phyloP scores from a whole-genome alignment of 2,113 vertebrate genomes.

The Cynocephalus volans region DNA sequence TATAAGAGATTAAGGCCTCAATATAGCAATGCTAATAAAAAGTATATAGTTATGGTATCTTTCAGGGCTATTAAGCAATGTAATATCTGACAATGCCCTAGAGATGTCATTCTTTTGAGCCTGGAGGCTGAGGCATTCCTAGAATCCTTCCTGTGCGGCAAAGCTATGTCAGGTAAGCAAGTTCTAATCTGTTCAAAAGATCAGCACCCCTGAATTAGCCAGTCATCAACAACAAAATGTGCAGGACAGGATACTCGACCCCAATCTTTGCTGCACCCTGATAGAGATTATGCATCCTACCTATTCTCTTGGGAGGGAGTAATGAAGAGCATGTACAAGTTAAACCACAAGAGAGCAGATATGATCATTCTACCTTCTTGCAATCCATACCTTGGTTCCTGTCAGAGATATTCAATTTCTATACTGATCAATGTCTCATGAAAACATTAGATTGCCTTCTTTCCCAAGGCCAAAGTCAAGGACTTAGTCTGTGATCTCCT shows the following conservation, averaged over 20 bases:
- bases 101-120: neutral
- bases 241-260: neutral
- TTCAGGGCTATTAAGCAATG: neutral
- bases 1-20: neutral
- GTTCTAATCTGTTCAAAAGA: neutral
- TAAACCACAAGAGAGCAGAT: neutral
- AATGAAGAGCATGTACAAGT: neutral
- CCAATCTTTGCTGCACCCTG: neutral
- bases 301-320: neutral
- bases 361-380: neutral
- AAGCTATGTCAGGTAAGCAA: neutral
- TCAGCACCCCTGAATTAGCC: neutral
- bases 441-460: conserved; percentile 23
- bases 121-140: neutral
- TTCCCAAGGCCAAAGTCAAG: conserved; percentile 9
- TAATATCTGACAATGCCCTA: neutral
- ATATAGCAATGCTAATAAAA: neutral
- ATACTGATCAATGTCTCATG: neutral
- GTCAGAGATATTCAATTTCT: neutral
- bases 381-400: neutral
- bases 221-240: neutral
- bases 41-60: neutral
- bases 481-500: neutral
- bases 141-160: neutral
- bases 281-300: neutral